A percentile compares a stretch with the other conserved stretches of the same genome.
Evolutionary conservation across 2,797 vertebrate species (phyloP).

Genomic region (Centroberyx gerrardi): DNA sequence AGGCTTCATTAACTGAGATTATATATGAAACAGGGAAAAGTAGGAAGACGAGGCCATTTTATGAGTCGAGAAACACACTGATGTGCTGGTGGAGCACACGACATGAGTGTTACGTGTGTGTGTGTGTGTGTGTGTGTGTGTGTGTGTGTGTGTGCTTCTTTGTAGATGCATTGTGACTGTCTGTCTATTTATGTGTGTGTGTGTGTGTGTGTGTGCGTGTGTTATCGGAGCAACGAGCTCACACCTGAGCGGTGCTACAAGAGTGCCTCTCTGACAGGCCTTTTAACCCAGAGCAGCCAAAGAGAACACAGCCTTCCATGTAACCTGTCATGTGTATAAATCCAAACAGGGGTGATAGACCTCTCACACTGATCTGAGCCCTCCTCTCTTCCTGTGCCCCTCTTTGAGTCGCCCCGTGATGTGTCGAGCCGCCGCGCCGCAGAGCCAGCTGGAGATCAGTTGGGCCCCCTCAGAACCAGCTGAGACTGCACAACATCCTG

Average conservation of each 20-base stretch:
- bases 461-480: slow-evolving; percentile 48
- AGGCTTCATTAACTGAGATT: slow-evolving; percentile 17
- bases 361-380: slow-evolving; percentile 54
- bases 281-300: slow-evolving; percentile 66
- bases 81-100: not conserved
- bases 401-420: slow-evolving; percentile 51
- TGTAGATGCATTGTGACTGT: not conserved
- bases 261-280: slow-evolving; percentile 63
- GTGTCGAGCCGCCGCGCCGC: slow-evolving; percentile 12
- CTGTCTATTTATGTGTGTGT: slow-evolving; percentile 15
- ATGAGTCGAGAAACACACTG: not conserved
- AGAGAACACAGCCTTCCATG: slow-evolving; percentile 67
- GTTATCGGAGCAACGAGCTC: slow-evolving; percentile 57
- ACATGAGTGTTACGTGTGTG: not conserved
- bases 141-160: not conserved
- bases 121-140: not conserved
- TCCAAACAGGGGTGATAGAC: slow-evolving; percentile 59
- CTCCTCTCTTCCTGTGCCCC: slow-evolving; percentile 30
- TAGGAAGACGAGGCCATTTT: not conserved
- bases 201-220: not conserved
- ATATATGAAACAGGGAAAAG: not conserved
- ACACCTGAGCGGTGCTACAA: slow-evolving; percentile 46
- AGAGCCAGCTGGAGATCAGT: slow-evolving; percentile 54
- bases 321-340: slow-evolving; percentile 71
- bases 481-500: slow-evolving; percentile 48